Conservation (phyloP, 1,140 invertebrate species). For the Ylistrum balloti region DNA sequence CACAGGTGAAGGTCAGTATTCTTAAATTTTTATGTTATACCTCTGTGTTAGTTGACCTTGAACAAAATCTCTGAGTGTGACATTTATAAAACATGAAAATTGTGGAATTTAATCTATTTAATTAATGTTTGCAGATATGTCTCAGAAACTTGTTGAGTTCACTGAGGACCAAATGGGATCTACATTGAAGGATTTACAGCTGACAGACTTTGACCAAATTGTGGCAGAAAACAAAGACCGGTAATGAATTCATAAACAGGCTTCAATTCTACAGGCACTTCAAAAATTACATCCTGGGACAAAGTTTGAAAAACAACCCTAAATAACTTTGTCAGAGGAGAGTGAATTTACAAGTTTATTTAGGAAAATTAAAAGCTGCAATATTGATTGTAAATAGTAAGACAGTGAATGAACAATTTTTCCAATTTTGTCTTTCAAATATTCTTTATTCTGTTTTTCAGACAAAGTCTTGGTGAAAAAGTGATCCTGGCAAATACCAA, state of each 20-base stretch:
- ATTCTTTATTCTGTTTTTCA: not conserved
- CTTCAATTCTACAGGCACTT: too few species aligned
- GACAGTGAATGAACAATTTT: too few species aligned
- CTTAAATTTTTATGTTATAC: too few species aligned
- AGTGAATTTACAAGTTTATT: not conserved
- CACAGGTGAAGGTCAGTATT: constrained; percentile 61
- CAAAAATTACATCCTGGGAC: too few species aligned
- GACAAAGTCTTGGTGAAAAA: not conserved
- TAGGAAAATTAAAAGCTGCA: not conserved
- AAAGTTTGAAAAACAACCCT: too few species aligned
- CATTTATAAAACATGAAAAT: too few species aligned
- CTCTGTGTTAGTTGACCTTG: too few species aligned
- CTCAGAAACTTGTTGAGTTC: not conserved
- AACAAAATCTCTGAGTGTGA: too few species aligned
- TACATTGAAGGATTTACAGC: not conserved
- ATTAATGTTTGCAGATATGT: not conserved
- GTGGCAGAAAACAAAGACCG: not conserved
- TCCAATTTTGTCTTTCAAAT: too few species aligned
- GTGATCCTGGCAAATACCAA: not conserved
- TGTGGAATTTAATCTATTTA: not conserved
- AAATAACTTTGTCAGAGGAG: too few species aligned
- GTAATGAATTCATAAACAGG: not conserved
- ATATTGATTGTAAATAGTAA: too few species aligned
- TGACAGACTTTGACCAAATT: not conserved
- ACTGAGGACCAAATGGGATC: not conserved